Evolutionary conservation across 53 echinoderm and acorn worm species (phyloP).

Genomic region (Paracentrotus lividus): DNA sequence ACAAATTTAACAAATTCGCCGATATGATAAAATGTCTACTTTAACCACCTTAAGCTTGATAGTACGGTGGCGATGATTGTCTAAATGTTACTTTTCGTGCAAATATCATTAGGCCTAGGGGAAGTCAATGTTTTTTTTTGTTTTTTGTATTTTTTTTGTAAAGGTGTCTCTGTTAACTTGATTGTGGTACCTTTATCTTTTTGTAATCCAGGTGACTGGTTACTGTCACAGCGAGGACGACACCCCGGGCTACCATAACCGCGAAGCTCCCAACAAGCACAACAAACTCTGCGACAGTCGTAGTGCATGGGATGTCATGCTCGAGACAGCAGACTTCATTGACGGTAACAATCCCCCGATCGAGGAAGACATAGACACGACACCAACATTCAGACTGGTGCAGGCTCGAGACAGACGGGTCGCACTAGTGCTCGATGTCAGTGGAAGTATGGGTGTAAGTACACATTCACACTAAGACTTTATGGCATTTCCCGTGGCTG

Average conservation of each 20-base stretch:
- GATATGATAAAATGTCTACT: too few relatives aligned
- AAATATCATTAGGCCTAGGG: too few relatives aligned
- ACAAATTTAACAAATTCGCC: too few relatives aligned
- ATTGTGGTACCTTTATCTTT: too few relatives aligned
- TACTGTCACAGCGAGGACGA: conserved; percentile 76
- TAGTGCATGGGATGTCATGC: conserved; percentile 87
- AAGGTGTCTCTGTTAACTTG: too few relatives aligned
- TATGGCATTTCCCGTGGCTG: too few relatives aligned
- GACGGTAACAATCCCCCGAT: conserved; percentile 54
- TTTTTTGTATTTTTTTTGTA: too few relatives aligned
- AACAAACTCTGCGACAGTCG: conserved; percentile 78
- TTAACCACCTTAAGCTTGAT: too few relatives aligned
- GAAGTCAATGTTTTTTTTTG: too few relatives aligned
- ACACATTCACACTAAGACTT: too few relatives aligned
- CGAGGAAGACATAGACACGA: conserved; percentile 42
- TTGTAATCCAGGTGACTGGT: conserved; percentile 68
- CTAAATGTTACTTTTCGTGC: too few relatives aligned
- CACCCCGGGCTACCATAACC: conserved; percentile 70
- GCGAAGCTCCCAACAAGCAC: conserved; percentile 91
- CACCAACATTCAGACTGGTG: conserved; percentile 69
- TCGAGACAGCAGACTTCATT: conserved; percentile 77
- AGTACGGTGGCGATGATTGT: too few relatives aligned
- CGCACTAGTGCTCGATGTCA: conserved; percentile 75
- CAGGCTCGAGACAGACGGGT: conserved; percentile 67
- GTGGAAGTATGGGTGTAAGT: conserved; percentile 74